Evolutionary conservation across 2,888 invertebrate species (phyloP).

Genomic region (Tinea trinotella): DNA sequence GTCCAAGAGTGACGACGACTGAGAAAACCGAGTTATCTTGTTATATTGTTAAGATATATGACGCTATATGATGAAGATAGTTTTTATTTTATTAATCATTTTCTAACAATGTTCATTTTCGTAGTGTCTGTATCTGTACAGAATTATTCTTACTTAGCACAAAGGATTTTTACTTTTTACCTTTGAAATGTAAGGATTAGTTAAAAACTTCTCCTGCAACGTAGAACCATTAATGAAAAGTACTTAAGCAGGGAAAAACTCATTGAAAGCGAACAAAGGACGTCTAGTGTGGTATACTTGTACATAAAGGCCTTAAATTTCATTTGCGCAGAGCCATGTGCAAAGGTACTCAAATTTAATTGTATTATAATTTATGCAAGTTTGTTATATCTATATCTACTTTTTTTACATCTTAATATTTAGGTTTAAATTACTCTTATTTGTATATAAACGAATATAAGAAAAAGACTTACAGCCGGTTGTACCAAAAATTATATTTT

Average conservation of each 20-base stretch:
- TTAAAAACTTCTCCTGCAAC: background rate
- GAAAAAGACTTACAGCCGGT: too few relatives aligned
- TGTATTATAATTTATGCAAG: background rate
- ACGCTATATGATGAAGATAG: too few relatives aligned
- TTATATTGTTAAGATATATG: too few relatives aligned
- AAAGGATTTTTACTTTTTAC: background rate
- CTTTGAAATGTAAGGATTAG: background rate
- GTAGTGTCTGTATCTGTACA: background rate
- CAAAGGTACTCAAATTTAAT: conserved; percentile 2
- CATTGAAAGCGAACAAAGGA: conserved; percentile 12
- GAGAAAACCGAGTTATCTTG: too few relatives aligned
- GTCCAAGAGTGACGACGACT: too few relatives aligned
- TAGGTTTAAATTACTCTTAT: too few relatives aligned
- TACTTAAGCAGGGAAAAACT: conserved; percentile 4
- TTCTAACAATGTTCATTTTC: background rate
- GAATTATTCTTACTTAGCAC: background rate
- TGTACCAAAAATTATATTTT: too few relatives aligned
- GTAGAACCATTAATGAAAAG: conserved; percentile 9
- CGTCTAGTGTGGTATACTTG: background rate
- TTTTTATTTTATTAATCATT: too few relatives aligned
- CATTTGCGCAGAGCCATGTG: background rate
- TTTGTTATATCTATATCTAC: background rate
- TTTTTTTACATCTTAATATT: too few relatives aligned
- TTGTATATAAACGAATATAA: too few relatives aligned
- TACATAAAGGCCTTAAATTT: background rate